These are phyloP conservation scores for Acanthosepion esculentum DNA, from an alignment of 2,888 invertebrate species.

Conservation along the genomic window DNA sequence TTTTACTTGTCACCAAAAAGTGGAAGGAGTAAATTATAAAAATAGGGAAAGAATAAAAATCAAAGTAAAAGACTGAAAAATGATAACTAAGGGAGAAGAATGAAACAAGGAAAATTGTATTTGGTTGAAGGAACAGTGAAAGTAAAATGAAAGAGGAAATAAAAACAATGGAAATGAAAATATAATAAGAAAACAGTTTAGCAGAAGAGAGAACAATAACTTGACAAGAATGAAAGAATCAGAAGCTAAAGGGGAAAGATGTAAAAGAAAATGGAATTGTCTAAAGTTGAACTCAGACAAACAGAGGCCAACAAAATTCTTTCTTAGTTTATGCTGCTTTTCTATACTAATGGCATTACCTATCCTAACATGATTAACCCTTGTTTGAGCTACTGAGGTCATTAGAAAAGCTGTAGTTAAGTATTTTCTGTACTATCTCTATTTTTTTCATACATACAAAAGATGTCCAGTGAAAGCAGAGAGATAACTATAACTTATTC, in stretches of 20 bases:
- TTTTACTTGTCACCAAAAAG: conserved; percentile 33
- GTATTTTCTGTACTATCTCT: background rate
- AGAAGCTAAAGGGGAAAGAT: background rate
- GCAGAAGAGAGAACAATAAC: background rate
- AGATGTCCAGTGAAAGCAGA: background rate
- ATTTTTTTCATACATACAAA: background rate
- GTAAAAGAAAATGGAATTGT: background rate
- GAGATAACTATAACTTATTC: no score
- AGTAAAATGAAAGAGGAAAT: no score
- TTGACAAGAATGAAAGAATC: background rate
- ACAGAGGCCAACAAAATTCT: background rate
- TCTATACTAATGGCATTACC: background rate
- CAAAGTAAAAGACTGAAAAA: background rate
- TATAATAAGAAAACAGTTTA: background rate
- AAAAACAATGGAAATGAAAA: background rate
- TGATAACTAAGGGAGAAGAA: background rate
- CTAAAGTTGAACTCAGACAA: background rate
- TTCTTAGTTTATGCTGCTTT: background rate
- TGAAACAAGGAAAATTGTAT: background rate
- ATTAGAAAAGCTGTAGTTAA: background rate
- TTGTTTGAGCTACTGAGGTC: background rate
- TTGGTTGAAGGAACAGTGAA: background rate
- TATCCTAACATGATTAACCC: background rate
- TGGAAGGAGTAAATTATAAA: background rate
- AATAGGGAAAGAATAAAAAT: background rate